phyloP scores from a whole-genome alignment of 2,888 invertebrate genomes.

The Sphaerophoria taeniata region DNA sequence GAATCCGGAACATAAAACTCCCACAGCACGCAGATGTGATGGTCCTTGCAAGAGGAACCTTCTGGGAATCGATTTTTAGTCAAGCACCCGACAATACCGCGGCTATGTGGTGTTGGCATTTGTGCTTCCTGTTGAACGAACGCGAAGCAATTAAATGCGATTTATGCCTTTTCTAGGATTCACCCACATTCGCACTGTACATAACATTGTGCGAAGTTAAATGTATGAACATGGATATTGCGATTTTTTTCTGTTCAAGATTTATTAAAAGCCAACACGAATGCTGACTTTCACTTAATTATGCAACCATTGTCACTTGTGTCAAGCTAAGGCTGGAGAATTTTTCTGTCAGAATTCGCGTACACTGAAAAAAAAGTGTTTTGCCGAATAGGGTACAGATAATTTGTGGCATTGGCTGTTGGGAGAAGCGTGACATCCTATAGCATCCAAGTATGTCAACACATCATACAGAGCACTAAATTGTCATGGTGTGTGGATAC shows the following conservation, averaged over 20 bases:
- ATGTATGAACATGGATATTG: slow-evolving; percentile 14
- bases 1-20: not conserved
- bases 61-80: slow-evolving; percentile 56
- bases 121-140: slow-evolving; percentile 33
- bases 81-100: not conserved
- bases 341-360: not conserved
- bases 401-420: too few relatives aligned
- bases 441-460: too few relatives aligned
- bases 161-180: slow-evolving; percentile 50
- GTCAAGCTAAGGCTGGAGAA: slow-evolving; percentile 42
- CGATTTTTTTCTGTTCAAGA: slow-evolving; percentile 25
- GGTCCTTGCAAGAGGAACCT: slow-evolving; percentile 13
- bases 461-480: too few relatives aligned
- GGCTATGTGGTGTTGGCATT: slow-evolving; percentile 13
- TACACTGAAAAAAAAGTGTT: slow-evolving; percentile 24
- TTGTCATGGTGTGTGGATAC: too few relatives aligned
- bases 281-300: slow-evolving; percentile 72
- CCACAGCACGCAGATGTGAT: not conserved
- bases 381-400: too few relatives aligned
- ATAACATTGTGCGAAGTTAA: slow-evolving; percentile 10
- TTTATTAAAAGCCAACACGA: slow-evolving; percentile 69
- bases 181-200: not conserved
- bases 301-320: slow-evolving; percentile 72
- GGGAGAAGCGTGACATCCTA: too few relatives aligned
- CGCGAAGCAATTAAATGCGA: slow-evolving; percentile 66